These are phyloP conservation scores for Chloropsis hardwickii DNA, from an alignment of 2,113 vertebrate species.

Conservation along the genomic window DNA sequence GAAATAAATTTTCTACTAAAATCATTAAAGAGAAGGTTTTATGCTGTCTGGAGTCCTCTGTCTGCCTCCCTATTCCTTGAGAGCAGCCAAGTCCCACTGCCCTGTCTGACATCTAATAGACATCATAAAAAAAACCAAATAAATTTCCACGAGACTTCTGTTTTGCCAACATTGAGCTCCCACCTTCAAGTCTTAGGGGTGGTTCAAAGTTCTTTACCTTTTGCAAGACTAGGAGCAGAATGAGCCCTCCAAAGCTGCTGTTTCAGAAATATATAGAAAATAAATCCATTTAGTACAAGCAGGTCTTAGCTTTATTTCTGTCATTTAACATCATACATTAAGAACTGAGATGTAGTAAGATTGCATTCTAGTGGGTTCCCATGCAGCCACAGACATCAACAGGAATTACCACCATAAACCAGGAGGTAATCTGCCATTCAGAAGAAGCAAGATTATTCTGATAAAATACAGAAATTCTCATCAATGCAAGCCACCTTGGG, in stretches of 20 bases:
- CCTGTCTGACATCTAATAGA: background rate
- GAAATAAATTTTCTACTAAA: background rate
- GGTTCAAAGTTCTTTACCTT: background rate
- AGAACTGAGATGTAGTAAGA: background rate
- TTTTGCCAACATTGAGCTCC: background rate
- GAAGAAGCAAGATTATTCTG: background rate
- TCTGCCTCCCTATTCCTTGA: background rate
- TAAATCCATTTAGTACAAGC: background rate
- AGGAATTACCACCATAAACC: background rate
- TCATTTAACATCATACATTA: background rate
- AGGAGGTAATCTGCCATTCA: background rate
- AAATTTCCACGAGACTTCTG: background rate
- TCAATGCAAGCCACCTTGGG: background rate
- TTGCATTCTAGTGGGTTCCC: background rate
- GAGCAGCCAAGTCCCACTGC: background rate
- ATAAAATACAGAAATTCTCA: background rate
- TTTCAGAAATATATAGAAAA: background rate
- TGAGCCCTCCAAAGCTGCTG: background rate
- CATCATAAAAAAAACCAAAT: background rate
- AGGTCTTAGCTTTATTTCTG: background rate
- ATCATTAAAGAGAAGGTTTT: background rate
- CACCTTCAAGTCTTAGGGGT: background rate
- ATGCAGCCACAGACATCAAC: background rate
- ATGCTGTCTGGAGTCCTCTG: rapidly evolving
- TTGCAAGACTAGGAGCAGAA: background rate